These are phyloP conservation scores for Macrochelys suwanniensis DNA, from an alignment of 2,797 vertebrate genomes.

Conservation along the genomic window DNA sequence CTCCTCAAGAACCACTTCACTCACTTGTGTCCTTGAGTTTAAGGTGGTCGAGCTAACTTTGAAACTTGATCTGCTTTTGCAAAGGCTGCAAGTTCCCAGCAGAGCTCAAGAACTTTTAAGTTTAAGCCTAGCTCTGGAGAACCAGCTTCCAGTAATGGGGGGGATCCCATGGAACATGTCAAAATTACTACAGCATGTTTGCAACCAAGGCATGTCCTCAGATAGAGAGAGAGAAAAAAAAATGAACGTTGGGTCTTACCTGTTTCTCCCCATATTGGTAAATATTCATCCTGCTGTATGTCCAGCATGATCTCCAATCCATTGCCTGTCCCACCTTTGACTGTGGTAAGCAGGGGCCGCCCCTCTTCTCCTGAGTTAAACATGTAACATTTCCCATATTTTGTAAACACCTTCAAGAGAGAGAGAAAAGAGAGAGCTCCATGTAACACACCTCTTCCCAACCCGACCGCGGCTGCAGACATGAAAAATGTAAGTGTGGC, in stretches of 20 bases:
- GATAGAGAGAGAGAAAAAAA: not conserved
- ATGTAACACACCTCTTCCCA: not conserved
- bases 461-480: not conserved
- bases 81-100: not conserved
- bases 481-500: not conserved
- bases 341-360: conserved; percentile 93
- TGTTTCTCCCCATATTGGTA: conserved; percentile 97
- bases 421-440: conserved; percentile 45
- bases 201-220: not conserved
- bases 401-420: conserved; percentile 92
- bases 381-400: conserved; percentile 99
- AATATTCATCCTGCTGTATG: conserved; percentile 98
- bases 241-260: conserved; percentile 80
- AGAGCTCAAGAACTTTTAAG: not conserved
- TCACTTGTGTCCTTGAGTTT: not conserved
- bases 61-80: not conserved
- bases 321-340: conserved; percentile 98
- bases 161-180: not conserved
- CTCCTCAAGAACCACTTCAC: not conserved
- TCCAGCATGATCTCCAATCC: conserved; percentile 99
- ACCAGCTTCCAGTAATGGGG: not conserved
- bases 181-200: rapidly evolving
- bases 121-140: not conserved
- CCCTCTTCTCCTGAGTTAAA: conserved; percentile 98
- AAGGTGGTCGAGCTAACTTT: no score